A percentile compares a stretch with the other conserved stretches of the same genome.
phyloP scores from a whole-genome alignment of 2,888 invertebrate species.

The Herminia tarsipennalis region DNA sequence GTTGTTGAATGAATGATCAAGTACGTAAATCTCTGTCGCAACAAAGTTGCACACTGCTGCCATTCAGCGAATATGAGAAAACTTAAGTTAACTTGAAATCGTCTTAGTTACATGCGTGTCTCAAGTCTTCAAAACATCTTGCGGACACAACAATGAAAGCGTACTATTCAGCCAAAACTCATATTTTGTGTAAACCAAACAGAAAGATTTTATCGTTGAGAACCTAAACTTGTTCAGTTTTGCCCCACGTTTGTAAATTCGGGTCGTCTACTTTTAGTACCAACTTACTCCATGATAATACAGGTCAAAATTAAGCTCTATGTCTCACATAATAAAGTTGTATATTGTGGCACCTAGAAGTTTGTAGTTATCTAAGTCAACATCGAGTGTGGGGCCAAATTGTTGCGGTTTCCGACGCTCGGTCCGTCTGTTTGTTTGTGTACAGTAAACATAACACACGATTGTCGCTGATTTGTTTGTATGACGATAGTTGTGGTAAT shows the following conservation, averaged over 20 bases:
- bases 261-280: conserved; percentile 47
- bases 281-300: conserved; percentile 14
- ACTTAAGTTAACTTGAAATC: no score
- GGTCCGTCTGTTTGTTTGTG: conserved; percentile 58
- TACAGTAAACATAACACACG: conserved; percentile 61
- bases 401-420: conserved; percentile 64
- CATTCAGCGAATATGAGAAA: no score
- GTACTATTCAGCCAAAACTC: not conserved
- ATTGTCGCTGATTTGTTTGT: conserved; percentile 68
- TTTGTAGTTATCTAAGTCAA: conserved; percentile 69
- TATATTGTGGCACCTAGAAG: conserved; percentile 18
- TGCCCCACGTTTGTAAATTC: conserved; percentile 65
- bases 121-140: no score
- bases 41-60: no score
- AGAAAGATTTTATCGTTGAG: conserved; percentile 57
- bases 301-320: conserved; percentile 27
- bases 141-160: no score
- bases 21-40: no score
- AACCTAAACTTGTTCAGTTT: conserved; percentile 52
- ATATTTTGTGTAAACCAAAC: conserved; percentile 49
- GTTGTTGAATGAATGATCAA: no score
- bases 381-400: conserved; percentile 64
- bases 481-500: conserved; percentile 45
- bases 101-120: no score
- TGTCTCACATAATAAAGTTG: conserved; percentile 3